Conservation (phyloP, 2,797 vertebrate genomes). For the Zenarchopterus dispar region DNA sequence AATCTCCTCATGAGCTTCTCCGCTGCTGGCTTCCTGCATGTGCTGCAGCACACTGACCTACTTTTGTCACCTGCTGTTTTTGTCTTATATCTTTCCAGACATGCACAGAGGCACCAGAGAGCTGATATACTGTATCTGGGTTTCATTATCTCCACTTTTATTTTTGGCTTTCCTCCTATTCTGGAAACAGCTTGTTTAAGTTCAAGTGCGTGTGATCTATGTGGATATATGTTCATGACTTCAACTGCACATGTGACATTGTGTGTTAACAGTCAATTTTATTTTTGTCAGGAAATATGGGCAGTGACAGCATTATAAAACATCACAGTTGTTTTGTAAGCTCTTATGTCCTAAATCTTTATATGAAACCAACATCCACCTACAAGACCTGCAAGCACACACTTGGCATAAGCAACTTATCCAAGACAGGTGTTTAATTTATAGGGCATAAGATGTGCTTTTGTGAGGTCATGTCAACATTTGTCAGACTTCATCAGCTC, state of each 20-base stretch:
- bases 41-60: constrained; percentile 69
- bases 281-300: constrained; percentile 7
- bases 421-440: background rate
- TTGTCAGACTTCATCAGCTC: background rate
- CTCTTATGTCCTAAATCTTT: background rate
- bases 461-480: constrained; percentile 1
- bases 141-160: constrained; percentile 7
- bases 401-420: constrained; percentile 1
- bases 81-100: constrained; percentile 29
- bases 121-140: background rate
- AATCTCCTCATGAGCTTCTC: constrained; percentile 37
- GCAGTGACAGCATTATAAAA: constrained; percentile 10
- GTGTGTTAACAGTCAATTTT: constrained; percentile 5
- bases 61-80: constrained; percentile 44
- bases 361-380: constrained; percentile 12
- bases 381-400: background rate
- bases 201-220: background rate
- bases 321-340: constrained; percentile 17
- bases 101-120: constrained; percentile 13
- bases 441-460: constrained; percentile 10
- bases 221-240: background rate
- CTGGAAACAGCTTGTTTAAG: constrained; percentile 23
- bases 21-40: constrained; percentile 40
- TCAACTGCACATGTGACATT: background rate
- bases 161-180: constrained; percentile 1